phyloP scores from a whole-genome alignment of 35 echinoderm and acorn worm genomes.

The Heliocidaris erythrogramma region DNA sequence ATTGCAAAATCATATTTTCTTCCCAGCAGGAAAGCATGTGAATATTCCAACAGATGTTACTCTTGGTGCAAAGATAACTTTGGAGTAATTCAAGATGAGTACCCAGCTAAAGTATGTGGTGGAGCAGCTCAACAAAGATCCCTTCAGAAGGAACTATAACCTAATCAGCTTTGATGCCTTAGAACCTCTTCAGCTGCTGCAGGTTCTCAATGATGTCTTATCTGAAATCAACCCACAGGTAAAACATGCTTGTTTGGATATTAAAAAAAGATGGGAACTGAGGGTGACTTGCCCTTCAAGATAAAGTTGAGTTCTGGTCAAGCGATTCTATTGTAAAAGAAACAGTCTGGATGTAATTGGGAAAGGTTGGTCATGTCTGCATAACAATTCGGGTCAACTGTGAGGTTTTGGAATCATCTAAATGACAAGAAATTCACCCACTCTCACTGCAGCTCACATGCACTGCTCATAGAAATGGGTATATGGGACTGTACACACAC shows the following conservation, averaged over 20 bases:
- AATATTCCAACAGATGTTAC: neutral
- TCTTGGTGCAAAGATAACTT: neutral
- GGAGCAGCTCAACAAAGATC: constrained; percentile 94
- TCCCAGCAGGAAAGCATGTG: neutral
- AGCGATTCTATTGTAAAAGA: too few species aligned
- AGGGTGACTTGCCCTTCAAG: too few species aligned
- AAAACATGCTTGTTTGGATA: neutral
- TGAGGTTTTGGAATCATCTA: too few species aligned
- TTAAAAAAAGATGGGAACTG: too few species aligned
- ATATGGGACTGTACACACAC: too few species aligned
- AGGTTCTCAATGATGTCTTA: constrained; percentile 96
- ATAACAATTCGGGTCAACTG: too few species aligned
- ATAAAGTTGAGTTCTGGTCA: too few species aligned
- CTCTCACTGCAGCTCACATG: too few species aligned
- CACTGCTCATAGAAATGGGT: too few species aligned
- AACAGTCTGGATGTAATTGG: too few species aligned
- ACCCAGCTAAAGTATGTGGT: constrained; percentile 93
- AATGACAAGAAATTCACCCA: too few species aligned
- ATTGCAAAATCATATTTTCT: neutral
- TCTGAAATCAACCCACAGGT: constrained; percentile 89
- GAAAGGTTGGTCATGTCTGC: too few species aligned
- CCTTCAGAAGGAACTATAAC: constrained; percentile 89
- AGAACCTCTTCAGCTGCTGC: constrained; percentile 77
- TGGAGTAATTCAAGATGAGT: constrained; percentile 77
- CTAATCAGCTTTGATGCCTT: constrained; percentile 96